Conservation (phyloP, 1,140 invertebrate genomes). For the Aradophagus sp. region DNA sequence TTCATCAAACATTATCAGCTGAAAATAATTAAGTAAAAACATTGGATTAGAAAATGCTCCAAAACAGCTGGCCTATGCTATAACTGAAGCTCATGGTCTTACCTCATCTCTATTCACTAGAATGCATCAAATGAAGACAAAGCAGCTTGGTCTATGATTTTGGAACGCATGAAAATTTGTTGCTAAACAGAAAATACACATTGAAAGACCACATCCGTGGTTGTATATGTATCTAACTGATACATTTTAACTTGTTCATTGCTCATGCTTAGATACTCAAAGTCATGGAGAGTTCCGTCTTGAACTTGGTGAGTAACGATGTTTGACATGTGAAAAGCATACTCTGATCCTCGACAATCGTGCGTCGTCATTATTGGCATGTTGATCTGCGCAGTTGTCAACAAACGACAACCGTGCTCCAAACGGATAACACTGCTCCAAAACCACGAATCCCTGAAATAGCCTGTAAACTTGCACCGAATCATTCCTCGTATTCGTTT, state of each 20-base stretch:
- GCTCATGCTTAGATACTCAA: constrained; percentile 42
- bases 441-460: not conserved
- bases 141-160: no score
- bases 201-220: no score
- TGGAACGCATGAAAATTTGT: no score
- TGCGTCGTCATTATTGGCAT: constrained; percentile 5
- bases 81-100: no score
- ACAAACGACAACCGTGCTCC: constrained; percentile 1
- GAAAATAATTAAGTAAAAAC: no score
- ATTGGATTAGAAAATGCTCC: no score
- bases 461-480: no score
- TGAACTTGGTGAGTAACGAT: constrained; percentile 50
- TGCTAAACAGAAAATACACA: no score
- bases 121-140: no score
- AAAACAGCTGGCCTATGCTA: no score
- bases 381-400: constrained; percentile 5
- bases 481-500: constrained; percentile 3
- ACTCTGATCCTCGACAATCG: not conserved
- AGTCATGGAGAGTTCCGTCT: constrained; percentile 58
- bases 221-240: constrained; percentile 23
- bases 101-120: no score
- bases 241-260: constrained; percentile 30
- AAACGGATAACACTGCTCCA: constrained; percentile 7
- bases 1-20: no score
- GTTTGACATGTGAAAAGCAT: not conserved